Evolutionary conservation across 2,797 vertebrate species (phyloP).

Genomic region (Syngnathus rostellatus): DNA sequence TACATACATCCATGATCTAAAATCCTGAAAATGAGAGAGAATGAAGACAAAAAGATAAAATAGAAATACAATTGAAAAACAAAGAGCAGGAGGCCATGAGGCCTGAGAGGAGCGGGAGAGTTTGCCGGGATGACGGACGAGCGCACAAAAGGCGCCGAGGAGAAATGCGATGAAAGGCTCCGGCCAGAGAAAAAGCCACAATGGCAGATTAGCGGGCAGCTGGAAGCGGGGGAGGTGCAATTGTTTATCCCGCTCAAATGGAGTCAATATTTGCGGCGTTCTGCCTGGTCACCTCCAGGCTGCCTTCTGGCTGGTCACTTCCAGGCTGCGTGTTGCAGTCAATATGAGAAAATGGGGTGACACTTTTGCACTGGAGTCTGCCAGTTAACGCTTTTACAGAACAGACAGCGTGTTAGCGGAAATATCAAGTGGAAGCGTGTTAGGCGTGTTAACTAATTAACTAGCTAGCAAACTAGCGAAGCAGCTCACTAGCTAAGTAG

Average conservation of each 20-base stretch:
- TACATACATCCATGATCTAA: no score
- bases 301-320: slow-evolving; percentile 45
- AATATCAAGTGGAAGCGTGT: not conserved
- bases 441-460: no score
- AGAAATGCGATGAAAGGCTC: slow-evolving; percentile 54
- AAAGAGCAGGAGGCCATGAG: not conserved
- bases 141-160: slow-evolving; percentile 47
- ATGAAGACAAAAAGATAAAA: no score
- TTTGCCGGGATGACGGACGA: slow-evolving; percentile 30
- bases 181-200: slow-evolving; percentile 50
- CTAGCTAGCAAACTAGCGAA: not conserved
- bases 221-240: slow-evolving; percentile 30
- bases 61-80: no score
- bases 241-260: slow-evolving; percentile 54
- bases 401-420: not conserved
- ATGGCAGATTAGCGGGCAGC: slow-evolving; percentile 55
- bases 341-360: slow-evolving; percentile 23
- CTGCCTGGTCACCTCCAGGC: slow-evolving; percentile 43
- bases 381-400: not conserved
- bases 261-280: slow-evolving; percentile 74
- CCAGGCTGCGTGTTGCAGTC: slow-evolving; percentile 23
- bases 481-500: not conserved
- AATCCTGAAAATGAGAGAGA: no score
- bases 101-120: not conserved
- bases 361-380: slow-evolving; percentile 29